phyloP scores from a whole-genome alignment of 2,113 vertebrate genomes.

The Percina caprodes region DNA sequence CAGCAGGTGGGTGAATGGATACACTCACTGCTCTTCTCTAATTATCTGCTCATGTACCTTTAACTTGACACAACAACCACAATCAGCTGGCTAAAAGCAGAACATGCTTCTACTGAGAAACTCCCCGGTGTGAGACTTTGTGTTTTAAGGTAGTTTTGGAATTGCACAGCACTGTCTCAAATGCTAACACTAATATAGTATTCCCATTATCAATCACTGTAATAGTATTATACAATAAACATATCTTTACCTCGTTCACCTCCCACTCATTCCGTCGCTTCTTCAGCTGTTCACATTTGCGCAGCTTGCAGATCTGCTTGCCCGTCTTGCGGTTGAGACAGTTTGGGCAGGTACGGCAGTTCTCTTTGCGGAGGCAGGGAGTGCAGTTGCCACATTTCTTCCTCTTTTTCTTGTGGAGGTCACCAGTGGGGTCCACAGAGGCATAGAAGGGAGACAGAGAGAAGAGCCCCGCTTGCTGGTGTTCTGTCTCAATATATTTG shows the following conservation, averaged over 20 bases:
- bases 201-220: neutral
- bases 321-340: constrained; percentile 89
- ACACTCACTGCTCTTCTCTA: neutral
- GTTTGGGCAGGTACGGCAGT: constrained; percentile 89
- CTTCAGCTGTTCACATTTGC: constrained; percentile 89
- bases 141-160: no score
- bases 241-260: constrained; percentile 51
- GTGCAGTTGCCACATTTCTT: constrained; percentile 88
- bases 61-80: neutral
- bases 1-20: neutral
- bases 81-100: neutral
- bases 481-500: constrained; percentile 82
- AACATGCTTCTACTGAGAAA: neutral
- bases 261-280: constrained; percentile 78
- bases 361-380: constrained; percentile 87
- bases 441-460: constrained; percentile 51
- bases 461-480: constrained; percentile 81
- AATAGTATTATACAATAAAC: neutral
- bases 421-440: constrained; percentile 51
- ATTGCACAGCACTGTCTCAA: neutral
- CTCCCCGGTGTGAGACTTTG: neutral
- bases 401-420: constrained; percentile 85
- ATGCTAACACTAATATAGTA: neutral
- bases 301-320: constrained; percentile 92
- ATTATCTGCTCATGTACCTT: neutral